These are phyloP conservation scores for Gastrophryne carolinensis DNA, from an alignment of 2,797 vertebrate genomes.

Conservation along the genomic window DNA sequence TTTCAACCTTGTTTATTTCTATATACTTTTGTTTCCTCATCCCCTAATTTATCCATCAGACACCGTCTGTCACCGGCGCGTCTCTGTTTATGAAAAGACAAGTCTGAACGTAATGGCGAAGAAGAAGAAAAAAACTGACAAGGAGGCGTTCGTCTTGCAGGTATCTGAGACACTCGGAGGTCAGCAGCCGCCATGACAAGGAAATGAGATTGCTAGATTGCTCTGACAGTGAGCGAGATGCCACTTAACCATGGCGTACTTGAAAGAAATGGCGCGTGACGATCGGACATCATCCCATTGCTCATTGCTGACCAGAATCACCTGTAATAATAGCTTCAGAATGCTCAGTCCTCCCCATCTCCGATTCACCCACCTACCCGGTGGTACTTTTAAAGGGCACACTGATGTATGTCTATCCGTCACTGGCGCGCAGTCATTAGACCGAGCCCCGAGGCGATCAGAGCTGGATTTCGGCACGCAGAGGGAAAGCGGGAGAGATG, in stretches of 20 bases:
- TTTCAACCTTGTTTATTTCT: background rate
- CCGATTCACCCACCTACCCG: conserved; percentile 23
- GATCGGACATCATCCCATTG: conserved; percentile 31
- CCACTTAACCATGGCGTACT: conserved; percentile 25
- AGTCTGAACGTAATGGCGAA: background rate
- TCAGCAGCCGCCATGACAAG: conserved; percentile 15
- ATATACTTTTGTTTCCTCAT: background rate
- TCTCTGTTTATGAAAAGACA: background rate
- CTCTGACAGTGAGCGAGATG: conserved; percentile 43
- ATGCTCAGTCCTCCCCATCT: background rate
- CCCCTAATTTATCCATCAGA: conserved; percentile 1
- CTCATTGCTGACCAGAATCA: conserved; percentile 38
- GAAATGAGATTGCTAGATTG: conserved; percentile 33
- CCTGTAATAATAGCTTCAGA: conserved; percentile 17
- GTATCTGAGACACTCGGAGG: conserved; percentile 13
- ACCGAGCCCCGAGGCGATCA: background rate
- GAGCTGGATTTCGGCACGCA: background rate
- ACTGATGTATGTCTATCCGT: conserved; percentile 12
- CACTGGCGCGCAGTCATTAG: background rate
- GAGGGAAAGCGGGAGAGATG: background rate
- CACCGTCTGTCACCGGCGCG: background rate
- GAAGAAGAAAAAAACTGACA: background rate
- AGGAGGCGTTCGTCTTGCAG: conserved; percentile 17
- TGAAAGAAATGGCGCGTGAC: conserved; percentile 31
- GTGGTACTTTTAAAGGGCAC: conserved; percentile 36